Evolutionary conservation across 2,888 invertebrate species (phyloP), one percentile per base, ranked within the genome.

Genomic region (Cephus spinipes): DNA sequence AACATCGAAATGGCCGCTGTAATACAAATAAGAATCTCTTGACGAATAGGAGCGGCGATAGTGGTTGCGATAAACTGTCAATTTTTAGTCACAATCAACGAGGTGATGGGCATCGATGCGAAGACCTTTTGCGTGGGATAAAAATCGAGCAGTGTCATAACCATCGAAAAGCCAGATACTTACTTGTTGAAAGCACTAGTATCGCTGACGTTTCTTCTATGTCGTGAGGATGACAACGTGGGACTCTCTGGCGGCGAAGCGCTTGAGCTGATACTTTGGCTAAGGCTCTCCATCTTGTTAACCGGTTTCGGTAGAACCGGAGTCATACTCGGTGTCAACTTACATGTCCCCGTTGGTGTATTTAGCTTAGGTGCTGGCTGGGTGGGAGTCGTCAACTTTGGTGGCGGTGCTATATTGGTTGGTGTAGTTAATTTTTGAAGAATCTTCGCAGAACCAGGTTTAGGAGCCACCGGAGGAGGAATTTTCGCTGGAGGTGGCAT

Each of bases 121-220:
- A 9, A 55, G 55, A 23, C 23, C 55, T 55, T 55, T 55, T 55
- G 55, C 55, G 23, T 55, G 23, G 55, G 55, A 23, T 23, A 55
- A 40, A 55, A 55, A 55, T 55, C 55, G 55, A 55, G 55, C 55
- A 55, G 55, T 15, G 55, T 55, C 23, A 55, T 55, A 23, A 55
- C 9, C 55, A 55, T 55, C 55, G 55, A 23, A 55, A 55, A 55
- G 9, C 23, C 55, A 55, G 1, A 55, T 23, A 90, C 93, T 92
- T 92, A 96, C 96, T 96, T 96, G 90, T 95, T 95, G 88, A 96
- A 96, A 84, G 96, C 96, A 77, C 96, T 95, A 2, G 97, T 97
- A 88, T 97, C 97, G 89, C 96, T 96, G 91, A 96, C 96, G 90
- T 97, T 96, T 79, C 97, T 93, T 77, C 97, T 92, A 90, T 97